A percentile compares a stretch with the other conserved stretches of the same genome.
phyloP scores from a whole-genome alignment of 2,797 vertebrate species.

The Tamandua tetradactyla region DNA sequence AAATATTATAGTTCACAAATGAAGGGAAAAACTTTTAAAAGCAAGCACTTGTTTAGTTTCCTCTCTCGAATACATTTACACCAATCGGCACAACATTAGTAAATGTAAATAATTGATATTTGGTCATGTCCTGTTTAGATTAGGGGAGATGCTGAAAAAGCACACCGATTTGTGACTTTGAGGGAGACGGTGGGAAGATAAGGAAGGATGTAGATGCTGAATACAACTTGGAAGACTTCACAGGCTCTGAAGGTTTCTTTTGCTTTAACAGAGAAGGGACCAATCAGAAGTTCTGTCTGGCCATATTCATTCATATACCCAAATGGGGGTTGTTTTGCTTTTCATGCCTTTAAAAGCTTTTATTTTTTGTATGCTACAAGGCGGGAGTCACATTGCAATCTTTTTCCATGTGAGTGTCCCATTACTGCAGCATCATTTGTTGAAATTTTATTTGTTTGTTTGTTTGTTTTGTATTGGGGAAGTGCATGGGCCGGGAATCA shows the following conservation, averaged over 20 bases:
- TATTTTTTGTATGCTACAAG: too few species aligned
- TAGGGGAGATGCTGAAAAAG: not conserved
- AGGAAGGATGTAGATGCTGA: not conserved
- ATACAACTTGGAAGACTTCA: not conserved
- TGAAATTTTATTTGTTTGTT: too few species aligned
- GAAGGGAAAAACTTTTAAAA: not conserved
- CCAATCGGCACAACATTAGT: not conserved
- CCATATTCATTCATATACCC: too few species aligned
- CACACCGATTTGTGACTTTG: not conserved
- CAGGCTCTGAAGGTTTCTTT: not conserved
- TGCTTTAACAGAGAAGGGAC: not conserved
- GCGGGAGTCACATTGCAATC: too few species aligned
- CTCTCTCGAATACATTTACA: not conserved
- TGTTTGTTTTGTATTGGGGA: too few species aligned
- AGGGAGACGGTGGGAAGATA: not conserved
- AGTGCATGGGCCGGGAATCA: too few species aligned
- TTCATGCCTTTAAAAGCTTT: not conserved
- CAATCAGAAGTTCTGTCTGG: not conserved
- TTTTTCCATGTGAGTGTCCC: too few species aligned
- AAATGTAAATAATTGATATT: not conserved
- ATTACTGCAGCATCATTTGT: too few species aligned
- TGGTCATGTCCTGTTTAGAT: not conserved
- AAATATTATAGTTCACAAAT: slow-evolving; percentile 8
- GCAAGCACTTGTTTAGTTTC: not conserved
- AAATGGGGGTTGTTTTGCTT: not conserved